phyloP scores from a whole-genome alignment of 1,140 invertebrate genomes.

The Aphis gossypii region DNA sequence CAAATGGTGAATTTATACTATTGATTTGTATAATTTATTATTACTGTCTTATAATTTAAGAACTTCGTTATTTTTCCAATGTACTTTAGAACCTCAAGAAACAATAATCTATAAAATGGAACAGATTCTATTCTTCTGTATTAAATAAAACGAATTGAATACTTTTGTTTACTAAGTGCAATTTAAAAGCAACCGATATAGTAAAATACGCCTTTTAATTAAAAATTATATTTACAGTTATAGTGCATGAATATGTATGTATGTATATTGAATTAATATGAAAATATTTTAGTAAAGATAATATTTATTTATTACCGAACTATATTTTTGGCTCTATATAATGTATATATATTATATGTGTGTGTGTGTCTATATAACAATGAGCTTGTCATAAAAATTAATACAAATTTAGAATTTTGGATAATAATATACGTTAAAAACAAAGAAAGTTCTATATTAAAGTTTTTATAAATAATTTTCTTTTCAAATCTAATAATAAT shows the following conservation, averaged over 20 bases:
- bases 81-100: neutral
- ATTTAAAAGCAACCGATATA: neutral
- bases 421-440: neutral
- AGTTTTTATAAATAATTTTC: neutral
- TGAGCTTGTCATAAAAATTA: neutral
- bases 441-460: neutral
- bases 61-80: neutral
- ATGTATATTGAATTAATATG: neutral
- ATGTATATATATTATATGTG: neutral
- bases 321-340: neutral
- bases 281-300: neutral
- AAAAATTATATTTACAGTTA: neutral
- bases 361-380: neutral
- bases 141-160: neutral
- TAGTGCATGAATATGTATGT: neutral
- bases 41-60: neutral
- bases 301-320: conserved; percentile 14
- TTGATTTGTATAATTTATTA: neutral
- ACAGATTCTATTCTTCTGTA: neutral
- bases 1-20: neutral
- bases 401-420: neutral
- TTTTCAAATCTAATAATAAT: neutral
- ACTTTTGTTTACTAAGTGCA: neutral
- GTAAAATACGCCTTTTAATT: neutral
- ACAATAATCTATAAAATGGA: neutral